Conservation (phyloP, 2,113 vertebrate species). For the Burhinus bistriatus region DNA sequence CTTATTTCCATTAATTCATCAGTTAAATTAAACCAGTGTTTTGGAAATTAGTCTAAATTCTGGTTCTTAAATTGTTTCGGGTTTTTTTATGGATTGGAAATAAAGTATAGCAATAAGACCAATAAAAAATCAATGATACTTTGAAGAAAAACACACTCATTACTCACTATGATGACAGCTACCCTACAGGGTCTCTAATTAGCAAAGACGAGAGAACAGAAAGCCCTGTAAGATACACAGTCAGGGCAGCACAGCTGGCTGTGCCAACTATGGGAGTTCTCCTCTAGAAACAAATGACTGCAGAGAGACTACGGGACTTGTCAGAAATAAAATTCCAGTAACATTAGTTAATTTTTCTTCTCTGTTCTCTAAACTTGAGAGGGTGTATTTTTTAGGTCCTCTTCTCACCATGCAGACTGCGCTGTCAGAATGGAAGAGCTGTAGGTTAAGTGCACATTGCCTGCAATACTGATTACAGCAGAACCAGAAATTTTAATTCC, state of each 20-base stretch:
- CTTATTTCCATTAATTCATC: not conserved
- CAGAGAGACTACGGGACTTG: not conserved
- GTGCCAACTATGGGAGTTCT: not conserved
- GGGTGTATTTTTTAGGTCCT: not conserved
- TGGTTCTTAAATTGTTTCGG: not conserved
- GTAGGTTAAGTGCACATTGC: not conserved
- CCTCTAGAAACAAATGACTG: not conserved
- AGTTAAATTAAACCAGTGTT: not conserved
- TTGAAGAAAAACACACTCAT: not conserved
- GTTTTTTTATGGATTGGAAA: not conserved
- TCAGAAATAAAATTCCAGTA: not conserved
- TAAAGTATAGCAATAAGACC: not conserved
- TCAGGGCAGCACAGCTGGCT: not conserved
- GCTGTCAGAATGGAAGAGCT: not conserved
- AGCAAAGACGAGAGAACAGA: not conserved
- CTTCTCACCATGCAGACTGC: not conserved
- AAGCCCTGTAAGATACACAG: fast-evolving
- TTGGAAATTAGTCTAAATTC: not conserved
- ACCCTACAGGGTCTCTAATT: not conserved
- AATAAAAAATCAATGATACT: not conserved
- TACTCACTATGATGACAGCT: not conserved
- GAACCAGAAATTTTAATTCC: not conserved
- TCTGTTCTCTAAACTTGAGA: not conserved
- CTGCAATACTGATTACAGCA: not conserved
- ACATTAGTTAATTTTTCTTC: not conserved